phyloP scores from a whole-genome alignment of 2,888 invertebrate genomes.

The Encarsia formosa region DNA sequence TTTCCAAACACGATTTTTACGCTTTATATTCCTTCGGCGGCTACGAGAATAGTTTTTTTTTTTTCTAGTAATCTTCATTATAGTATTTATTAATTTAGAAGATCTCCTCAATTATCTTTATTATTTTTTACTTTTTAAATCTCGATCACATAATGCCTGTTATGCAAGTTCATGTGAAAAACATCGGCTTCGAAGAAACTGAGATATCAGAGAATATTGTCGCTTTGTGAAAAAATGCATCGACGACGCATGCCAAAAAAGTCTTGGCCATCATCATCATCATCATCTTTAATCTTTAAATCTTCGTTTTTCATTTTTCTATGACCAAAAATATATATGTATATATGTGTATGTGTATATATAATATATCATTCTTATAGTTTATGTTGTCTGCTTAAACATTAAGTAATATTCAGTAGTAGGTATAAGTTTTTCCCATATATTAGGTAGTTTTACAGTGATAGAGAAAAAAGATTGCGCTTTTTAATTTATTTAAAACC shows the following conservation, averaged over 20 bases:
- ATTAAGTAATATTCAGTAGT: conserved; percentile 50
- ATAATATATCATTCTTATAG: conserved; percentile 50
- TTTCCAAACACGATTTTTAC: conserved; percentile 24
- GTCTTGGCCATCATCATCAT: conserved; percentile 43
- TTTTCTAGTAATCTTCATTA: no score
- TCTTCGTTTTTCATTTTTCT: conserved; percentile 34
- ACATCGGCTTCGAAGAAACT: conserved; percentile 35
- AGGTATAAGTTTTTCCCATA: conserved; percentile 42
- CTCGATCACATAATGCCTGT: no score
- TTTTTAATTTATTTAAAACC: conserved; percentile 28
- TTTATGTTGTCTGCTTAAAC: conserved; percentile 49
- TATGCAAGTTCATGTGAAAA: no score
- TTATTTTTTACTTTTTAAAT: no score
- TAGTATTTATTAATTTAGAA: no score
- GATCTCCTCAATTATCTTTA: no score
- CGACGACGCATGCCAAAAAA: conserved; percentile 43
- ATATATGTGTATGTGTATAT: conserved; percentile 46
- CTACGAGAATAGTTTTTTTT: background rate
- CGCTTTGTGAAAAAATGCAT: conserved; percentile 47
- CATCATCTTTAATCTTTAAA: conserved; percentile 29
- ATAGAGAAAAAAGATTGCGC: conserved; percentile 46
- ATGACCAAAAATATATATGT: conserved; percentile 52
- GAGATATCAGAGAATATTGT: conserved; percentile 49
- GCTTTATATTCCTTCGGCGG: conserved; percentile 11
- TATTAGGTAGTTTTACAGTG: conserved; percentile 50